Evolutionary conservation across 2,113 vertebrate genomes (phyloP).

Genomic region (Gobiocypris rarus): DNA sequence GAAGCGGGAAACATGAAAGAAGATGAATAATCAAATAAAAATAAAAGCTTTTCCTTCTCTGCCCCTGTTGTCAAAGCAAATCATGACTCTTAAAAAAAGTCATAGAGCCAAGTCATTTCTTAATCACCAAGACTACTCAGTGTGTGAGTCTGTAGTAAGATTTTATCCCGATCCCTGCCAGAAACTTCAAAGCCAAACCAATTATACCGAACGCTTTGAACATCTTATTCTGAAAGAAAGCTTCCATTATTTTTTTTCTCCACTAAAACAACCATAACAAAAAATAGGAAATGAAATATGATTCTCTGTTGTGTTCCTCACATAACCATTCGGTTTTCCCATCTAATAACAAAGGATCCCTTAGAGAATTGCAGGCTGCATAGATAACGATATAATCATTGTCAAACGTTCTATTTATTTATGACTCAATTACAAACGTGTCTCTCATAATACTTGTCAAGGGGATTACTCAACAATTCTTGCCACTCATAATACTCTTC

Average conservation of each 20-base stretch:
- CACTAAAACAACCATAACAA: slow-evolving; percentile 65
- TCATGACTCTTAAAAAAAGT: slow-evolving; percentile 54
- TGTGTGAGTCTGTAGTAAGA: slow-evolving; percentile 56
- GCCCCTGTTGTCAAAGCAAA: slow-evolving; percentile 66
- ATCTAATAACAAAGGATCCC: slow-evolving; percentile 72
- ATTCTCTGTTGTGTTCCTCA: slow-evolving; percentile 60
- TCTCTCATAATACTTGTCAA: slow-evolving; percentile 59
- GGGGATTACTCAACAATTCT: slow-evolving; percentile 49
- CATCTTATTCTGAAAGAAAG: slow-evolving; percentile 67
- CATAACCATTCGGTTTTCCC: slow-evolving; percentile 73
- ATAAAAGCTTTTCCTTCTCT: slow-evolving; percentile 62
- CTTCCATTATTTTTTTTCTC: slow-evolving; percentile 68
- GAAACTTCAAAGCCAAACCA: slow-evolving; percentile 68
- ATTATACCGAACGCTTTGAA: slow-evolving; percentile 71
- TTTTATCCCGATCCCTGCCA: slow-evolving; percentile 55
- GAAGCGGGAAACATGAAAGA: slow-evolving; percentile 61
- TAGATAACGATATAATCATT: slow-evolving; percentile 75
- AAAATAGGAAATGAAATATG: slow-evolving; percentile 72
- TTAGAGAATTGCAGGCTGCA: slow-evolving; percentile 67
- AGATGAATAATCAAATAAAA: slow-evolving; percentile 69
- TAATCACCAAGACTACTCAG: slow-evolving; percentile 60
- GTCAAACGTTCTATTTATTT: slow-evolving; percentile 74
- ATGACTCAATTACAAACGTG: slow-evolving; percentile 60
- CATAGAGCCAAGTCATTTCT: slow-evolving; percentile 61
- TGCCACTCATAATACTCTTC: slow-evolving; percentile 66